These are phyloP conservation scores for Sycophaga agraensis DNA, from an alignment of 1,140 invertebrate genomes.

Conservation along the genomic window DNA sequence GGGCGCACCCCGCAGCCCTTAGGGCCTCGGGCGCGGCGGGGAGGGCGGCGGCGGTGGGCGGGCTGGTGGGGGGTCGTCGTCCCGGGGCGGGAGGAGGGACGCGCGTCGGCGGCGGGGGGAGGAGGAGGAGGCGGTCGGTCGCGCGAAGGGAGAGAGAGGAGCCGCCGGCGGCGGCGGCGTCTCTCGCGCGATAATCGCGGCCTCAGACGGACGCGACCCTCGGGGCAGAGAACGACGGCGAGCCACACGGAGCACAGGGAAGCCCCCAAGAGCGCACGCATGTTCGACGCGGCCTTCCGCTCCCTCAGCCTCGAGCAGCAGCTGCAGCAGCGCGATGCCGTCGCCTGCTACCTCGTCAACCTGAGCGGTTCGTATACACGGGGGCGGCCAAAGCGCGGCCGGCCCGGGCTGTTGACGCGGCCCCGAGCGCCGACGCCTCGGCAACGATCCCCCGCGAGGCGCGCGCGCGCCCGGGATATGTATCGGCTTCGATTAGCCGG, in stretches of 20 bases:
- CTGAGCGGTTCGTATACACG: conserved; percentile 38
- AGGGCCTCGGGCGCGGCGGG: neutral
- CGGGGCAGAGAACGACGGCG: no score
- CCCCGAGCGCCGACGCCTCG: no score
- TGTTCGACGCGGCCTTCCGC: conserved; percentile 6
- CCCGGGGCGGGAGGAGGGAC: neutral
- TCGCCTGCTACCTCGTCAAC: conserved; percentile 45
- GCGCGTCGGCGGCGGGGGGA: neutral
- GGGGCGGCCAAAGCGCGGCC: no score
- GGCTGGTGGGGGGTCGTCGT: neutral
- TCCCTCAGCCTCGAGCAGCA: neutral
- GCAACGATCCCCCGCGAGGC: no score
- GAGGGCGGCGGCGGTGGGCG: neutral
- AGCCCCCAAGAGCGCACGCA: neutral
- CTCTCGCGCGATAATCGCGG: neutral
- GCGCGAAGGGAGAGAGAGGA: neutral
- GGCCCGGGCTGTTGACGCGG: no score
- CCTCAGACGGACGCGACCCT: no score
- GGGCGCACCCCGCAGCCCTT: neutral
- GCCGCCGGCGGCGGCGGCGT: neutral
- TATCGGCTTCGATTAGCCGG: no score
- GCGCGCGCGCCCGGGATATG: no score
- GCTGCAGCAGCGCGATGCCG: conserved; percentile 33
- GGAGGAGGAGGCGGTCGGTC: no score
- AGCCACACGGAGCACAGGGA: no score